Base-by-base conservation (phyloP, 2,888 invertebrate species). In the Amphipyra berbera region DNA sequence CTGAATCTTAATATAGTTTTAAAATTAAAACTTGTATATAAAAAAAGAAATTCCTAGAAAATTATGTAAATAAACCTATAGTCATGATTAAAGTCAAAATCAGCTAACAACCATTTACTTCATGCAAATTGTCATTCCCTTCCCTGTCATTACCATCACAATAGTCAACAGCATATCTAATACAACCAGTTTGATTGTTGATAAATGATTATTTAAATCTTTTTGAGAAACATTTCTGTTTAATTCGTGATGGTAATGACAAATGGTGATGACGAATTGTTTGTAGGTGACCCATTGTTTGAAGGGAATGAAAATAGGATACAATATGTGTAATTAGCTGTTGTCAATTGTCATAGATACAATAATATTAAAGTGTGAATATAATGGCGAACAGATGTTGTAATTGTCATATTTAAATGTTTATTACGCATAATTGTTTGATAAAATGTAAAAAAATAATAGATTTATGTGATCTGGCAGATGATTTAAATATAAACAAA, bases 181-280 rank as follows among this genome's bases (percentile, higher is more conserved):
- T 82, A 78, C 70, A 88, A 89, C 90, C 83, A 84, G 90, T 91
- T 90, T 89, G 85, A 87, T 88, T 81, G 85, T 38, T 88, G 89
- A 90, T 88, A 89, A 90, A 92, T 90, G 86, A 81, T 87, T 88
- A 89, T 91, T 89, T 88, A 86, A 89, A 90, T 83, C 79, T 83
- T 84, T 88, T 86, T 83, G 84, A 81, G 74, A 86, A 85, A 87
- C 85, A 86, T 82, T 87, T 81, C 70, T 71, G 75, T 79, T 78
- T 60, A 65, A 88, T 88, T 86, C 66, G 87, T 76, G 75, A 83
- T 83, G 86, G 82, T 63, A 52, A 62, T 57, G 73, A 76, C 67
- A 0, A 30, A 57, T n/a, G 41, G 10, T 53, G 14, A 35, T 58
- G 40, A 50, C 8, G 7, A 30, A 56, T 55, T 56, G 48, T 53